Evolutionary conservation across 1,140 invertebrate species (phyloP).

Genomic region (Dendrolimus punctatus): DNA sequence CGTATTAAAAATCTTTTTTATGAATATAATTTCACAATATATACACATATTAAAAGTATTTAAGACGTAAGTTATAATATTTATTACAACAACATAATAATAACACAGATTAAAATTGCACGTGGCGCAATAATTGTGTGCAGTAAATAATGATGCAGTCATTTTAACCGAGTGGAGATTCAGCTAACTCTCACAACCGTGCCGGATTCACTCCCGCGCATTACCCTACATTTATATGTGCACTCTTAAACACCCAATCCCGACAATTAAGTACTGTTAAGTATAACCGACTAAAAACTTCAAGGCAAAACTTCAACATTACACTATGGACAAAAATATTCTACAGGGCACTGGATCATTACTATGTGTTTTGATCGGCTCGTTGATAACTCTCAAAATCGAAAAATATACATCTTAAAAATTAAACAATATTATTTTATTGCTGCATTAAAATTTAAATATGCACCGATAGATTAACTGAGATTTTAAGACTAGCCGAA

Average conservation of each 20-base stretch:
- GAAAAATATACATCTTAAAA: slow-evolving; percentile 60
- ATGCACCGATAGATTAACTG: slow-evolving; percentile 46
- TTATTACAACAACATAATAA: slow-evolving; percentile 67
- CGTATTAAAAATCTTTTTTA: slow-evolving; percentile 66
- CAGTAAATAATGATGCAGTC: slow-evolving; percentile 60
- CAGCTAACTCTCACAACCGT: slow-evolving; percentile 28
- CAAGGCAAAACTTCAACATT: slow-evolving; percentile 66
- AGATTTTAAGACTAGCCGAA: slow-evolving; percentile 27
- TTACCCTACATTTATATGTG: slow-evolving; percentile 32
- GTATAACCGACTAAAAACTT: slow-evolving; percentile 64
- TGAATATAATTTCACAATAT: slow-evolving; percentile 69
- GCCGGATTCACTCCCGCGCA: slow-evolving; percentile 14
- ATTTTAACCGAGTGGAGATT: slow-evolving; percentile 66
- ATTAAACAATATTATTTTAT: slow-evolving; percentile 53
- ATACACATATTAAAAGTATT: slow-evolving; percentile 57
- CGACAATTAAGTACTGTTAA: slow-evolving; percentile 67
- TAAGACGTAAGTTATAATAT: slow-evolving; percentile 61
- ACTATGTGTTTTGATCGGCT: slow-evolving; percentile 51
- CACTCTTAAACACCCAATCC: slow-evolving; percentile 47
- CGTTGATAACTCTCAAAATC: slow-evolving; percentile 51
- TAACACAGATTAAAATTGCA: slow-evolving; percentile 71
- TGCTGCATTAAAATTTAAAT: slow-evolving; percentile 64
- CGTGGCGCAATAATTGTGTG: slow-evolving; percentile 61
- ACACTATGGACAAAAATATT: slow-evolving; percentile 58
- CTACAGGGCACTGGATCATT: slow-evolving; percentile 67